A percentile compares a stretch with the other conserved stretches of the same genome.
phyloP scores from a whole-genome alignment of 2,797 vertebrate genomes.

The Sparus aurata region DNA sequence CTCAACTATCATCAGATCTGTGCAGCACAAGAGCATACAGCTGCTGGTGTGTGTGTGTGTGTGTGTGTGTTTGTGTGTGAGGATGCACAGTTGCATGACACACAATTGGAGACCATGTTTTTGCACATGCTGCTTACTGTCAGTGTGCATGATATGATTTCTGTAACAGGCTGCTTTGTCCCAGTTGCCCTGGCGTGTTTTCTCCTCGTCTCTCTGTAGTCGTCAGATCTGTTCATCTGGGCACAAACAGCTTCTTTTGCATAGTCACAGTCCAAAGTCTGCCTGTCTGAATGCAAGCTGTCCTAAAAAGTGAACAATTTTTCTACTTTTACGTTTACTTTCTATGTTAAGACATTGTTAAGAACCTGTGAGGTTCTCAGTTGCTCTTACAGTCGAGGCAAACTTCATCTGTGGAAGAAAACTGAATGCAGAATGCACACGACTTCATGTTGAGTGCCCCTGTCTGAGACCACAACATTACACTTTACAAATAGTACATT shows the following conservation, averaged over 20 bases:
- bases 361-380: no score
- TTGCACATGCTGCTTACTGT: slow-evolving; percentile 23
- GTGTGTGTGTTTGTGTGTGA: not conserved
- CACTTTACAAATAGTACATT: no score
- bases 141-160: slow-evolving; percentile 24
- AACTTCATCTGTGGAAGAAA: no score
- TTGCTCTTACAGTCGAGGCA: no score
- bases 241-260: slow-evolving; percentile 21
- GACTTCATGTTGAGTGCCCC: no score
- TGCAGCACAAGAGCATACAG: slow-evolving; percentile 14
- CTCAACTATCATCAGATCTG: slow-evolving; percentile 37
- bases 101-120: not conserved
- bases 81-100: not conserved
- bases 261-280: no score
- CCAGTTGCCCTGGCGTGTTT: not conserved
- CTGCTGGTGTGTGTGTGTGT: slow-evolving; percentile 16
- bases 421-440: no score
- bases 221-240: slow-evolving; percentile 48
- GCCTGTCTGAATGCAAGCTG: no score
- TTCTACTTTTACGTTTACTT: no score
- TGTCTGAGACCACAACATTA: no score
- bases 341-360: no score
- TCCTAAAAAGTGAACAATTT: no score
- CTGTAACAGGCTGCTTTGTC: slow-evolving; percentile 18
- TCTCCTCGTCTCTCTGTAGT: slow-evolving; percentile 7